Base-by-base conservation (phyloP, 2,797 vertebrate genomes). In the Threskiornis aethiopicus region DNA sequence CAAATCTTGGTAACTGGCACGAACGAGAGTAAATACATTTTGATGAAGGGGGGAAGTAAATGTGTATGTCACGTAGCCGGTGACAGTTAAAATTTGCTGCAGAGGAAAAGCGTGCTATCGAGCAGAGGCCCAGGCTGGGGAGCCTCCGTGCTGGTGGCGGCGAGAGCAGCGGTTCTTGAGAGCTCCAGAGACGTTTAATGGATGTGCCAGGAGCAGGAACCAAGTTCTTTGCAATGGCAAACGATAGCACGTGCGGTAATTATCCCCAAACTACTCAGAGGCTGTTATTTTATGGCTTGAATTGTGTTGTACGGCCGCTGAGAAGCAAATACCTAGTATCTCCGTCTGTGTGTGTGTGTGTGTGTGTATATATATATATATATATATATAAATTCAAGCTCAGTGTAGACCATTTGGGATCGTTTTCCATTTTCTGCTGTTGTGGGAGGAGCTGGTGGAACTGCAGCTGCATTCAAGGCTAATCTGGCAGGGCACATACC, bases 371-470 rank as follows among this genome's bases (percentile, higher is more conserved):
- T 59, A 2, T 92, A 26, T 83, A 71, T n/a, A 0, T 46, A 14
- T 69, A 47, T 76, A 26, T 83, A 71, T 93, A 65, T 89, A 93
- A 88, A 94, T 80, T 92, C 55, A 69, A 90, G 70, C 92, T 96
- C 94, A 82, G 55, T 28, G 28, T 44, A 89, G 86, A 51, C 69
- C 55, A 41, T 80, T 96, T 89, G 81, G 39, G 88, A 96, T 97
- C 72, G 16, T 94, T 98, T 97, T 97, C 97, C 84, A 7, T 97
- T 97, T 89, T 95, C 58, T 96, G 97, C 97, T 90, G 73, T 81
- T 96, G 97, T 96, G 97, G 96, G 96, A 97, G 96, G 96, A 90
- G 59, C 93, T 97, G 91, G 41, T 78, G 90, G 79, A 91, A 84
- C 95, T 86, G 83, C 96, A 96, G 95, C 97, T 97, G 95, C 35